A percentile compares a stretch with the other conserved stretches of the same genome.
These are phyloP conservation scores for Nycteola revayana DNA, from an alignment of 2,888 invertebrate species.

Conservation along the genomic window DNA sequence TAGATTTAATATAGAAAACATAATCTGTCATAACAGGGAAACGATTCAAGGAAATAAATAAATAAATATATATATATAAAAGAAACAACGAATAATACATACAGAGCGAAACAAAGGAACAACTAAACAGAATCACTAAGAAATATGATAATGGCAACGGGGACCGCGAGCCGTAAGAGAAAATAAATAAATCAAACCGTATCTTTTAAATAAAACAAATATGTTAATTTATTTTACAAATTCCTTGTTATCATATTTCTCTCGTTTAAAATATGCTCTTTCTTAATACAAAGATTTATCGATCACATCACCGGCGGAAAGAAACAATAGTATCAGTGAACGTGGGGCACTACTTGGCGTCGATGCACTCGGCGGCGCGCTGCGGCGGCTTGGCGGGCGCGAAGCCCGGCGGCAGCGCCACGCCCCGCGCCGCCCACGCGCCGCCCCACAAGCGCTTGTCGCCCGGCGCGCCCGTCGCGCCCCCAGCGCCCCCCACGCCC, in stretches of 20 bases:
- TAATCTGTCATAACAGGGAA: slow-evolving; percentile 72
- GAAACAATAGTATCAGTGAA: slow-evolving; percentile 52
- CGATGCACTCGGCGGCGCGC: slow-evolving; percentile 75
- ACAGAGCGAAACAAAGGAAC: slow-evolving; percentile 43
- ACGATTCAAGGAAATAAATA: slow-evolving; percentile 64
- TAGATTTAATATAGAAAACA: slow-evolving; percentile 76
- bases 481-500: slow-evolving; percentile 41
- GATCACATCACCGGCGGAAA: slow-evolving; percentile 74
- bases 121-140: slow-evolving; percentile 42
- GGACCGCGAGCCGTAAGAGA: slow-evolving; percentile 38
- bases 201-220: slow-evolving; percentile 77
- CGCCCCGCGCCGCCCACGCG: slow-evolving; percentile 34
- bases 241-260: slow-evolving; percentile 82
- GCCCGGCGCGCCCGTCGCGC: slow-evolving; percentile 48
- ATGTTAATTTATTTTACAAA: slow-evolving; percentile 81
- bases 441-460: slow-evolving; percentile 30
- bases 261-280: slow-evolving; percentile 79
- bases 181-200: slow-evolving; percentile 50
- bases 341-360: slow-evolving; percentile 66
- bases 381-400: slow-evolving; percentile 62
- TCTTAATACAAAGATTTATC: slow-evolving; percentile 80
- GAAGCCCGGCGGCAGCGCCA: slow-evolving; percentile 76
- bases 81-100: slow-evolving; percentile 70
- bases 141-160: slow-evolving; percentile 58
- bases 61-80: no score